phyloP scores from a whole-genome alignment of 2,888 invertebrate species.

The Eurytoma adleriae region DNA sequence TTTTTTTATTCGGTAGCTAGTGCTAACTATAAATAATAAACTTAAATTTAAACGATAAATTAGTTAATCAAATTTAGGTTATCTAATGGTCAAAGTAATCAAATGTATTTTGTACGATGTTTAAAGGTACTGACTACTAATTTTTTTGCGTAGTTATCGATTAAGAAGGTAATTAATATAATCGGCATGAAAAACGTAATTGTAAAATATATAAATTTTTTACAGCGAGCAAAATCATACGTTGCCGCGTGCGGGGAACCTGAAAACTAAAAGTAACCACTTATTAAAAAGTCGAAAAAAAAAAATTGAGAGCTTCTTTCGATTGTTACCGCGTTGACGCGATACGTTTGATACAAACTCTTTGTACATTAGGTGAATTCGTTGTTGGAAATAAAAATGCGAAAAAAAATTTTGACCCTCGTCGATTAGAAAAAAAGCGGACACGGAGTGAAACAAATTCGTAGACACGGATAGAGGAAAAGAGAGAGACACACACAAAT shows the following conservation, averaged over 20 bases:
- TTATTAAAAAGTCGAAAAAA: constrained; percentile 11
- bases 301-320: constrained; percentile 54
- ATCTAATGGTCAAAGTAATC: no score
- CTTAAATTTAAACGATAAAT: no score
- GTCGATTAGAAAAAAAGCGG: constrained; percentile 24
- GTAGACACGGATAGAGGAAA: background rate
- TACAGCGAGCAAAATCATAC: constrained; percentile 40
- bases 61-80: no score
- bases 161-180: background rate
- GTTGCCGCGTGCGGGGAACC: constrained; percentile 11
- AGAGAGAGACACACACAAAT: background rate
- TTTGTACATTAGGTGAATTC: constrained; percentile 59
- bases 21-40: no score
- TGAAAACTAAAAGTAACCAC: constrained; percentile 27
- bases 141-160: background rate
- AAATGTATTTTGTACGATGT: no score
- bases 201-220: constrained; percentile 34
- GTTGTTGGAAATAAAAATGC: constrained; percentile 50
- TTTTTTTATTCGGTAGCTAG: no score
- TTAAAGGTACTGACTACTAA: no score
- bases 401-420: constrained; percentile 28
- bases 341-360: constrained; percentile 53
- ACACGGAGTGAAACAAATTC: background rate
- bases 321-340: constrained; percentile 55
- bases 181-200: constrained; percentile 26